phyloP scores from a whole-genome alignment of 2,888 invertebrate species.

The Sicus ferrugineus region DNA sequence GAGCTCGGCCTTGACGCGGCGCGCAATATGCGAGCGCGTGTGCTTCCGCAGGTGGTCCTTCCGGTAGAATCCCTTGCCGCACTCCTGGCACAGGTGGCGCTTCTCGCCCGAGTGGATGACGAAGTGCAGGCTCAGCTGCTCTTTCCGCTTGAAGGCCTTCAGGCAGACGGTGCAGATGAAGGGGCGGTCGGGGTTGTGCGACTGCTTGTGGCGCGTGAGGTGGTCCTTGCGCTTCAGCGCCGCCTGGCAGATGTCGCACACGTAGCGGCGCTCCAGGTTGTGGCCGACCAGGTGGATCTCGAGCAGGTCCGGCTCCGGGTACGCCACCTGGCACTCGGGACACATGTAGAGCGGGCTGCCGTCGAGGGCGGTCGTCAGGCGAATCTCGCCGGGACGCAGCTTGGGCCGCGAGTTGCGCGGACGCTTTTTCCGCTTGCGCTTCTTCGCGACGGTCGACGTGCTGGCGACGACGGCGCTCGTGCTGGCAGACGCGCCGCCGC shows the following conservation, averaged over 20 bases:
- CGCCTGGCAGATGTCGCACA: slow-evolving; percentile 89
- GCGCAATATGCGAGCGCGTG: slow-evolving; percentile 82
- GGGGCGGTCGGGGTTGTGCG: slow-evolving; percentile 87
- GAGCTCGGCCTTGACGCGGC: slow-evolving; percentile 78
- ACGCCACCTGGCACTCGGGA: slow-evolving; percentile 89
- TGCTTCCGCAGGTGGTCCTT: slow-evolving; percentile 87
- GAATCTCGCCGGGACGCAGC: slow-evolving; percentile 83
- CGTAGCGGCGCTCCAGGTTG: slow-evolving; percentile 82
- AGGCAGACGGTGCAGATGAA: slow-evolving; percentile 87
- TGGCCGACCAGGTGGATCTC: slow-evolving; percentile 87
- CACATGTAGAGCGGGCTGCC: slow-evolving; percentile 87
- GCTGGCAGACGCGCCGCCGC: slow-evolving; percentile 40
- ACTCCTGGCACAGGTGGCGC: slow-evolving; percentile 84
- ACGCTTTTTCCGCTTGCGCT: slow-evolving; percentile 82
- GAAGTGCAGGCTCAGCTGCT: slow-evolving; percentile 86
- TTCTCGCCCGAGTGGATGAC: slow-evolving; percentile 89
- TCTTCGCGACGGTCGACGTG: slow-evolving; percentile 68
- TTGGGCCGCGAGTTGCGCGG: slow-evolving; percentile 77
- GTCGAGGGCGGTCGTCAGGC: slow-evolving; percentile 79
- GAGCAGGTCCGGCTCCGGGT: slow-evolving; percentile 82
- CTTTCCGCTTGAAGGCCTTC: slow-evolving; percentile 88
- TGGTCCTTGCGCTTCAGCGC: slow-evolving; percentile 88
- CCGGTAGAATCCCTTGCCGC: slow-evolving; percentile 87
- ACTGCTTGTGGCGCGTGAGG: slow-evolving; percentile 85
- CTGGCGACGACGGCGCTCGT: slow-evolving; percentile 60